A percentile compares a stretch with the other conserved stretches of the same genome.
These are phyloP conservation scores for Callorhinus ursinus DNA, from an alignment of 2,113 vertebrate species.

Conservation along the genomic window DNA sequence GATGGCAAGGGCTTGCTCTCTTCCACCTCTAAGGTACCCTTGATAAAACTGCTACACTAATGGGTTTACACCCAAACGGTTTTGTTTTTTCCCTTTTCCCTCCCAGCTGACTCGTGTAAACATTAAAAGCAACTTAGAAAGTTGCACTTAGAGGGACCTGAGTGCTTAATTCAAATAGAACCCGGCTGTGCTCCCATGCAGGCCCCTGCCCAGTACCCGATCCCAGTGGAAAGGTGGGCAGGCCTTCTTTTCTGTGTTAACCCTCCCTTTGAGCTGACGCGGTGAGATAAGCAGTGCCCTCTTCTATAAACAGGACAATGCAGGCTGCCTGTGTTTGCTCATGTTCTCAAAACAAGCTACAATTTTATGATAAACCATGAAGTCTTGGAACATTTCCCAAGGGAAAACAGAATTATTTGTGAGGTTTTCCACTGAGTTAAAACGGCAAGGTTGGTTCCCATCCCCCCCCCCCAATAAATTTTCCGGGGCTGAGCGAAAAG, in stretches of 20 bases:
- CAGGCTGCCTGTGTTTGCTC: conserved; percentile 33
- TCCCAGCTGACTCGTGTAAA: background rate
- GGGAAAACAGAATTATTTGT: conserved; percentile 1
- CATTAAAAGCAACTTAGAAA: conserved; percentile 1
- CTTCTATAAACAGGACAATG: background rate
- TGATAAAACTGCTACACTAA: background rate
- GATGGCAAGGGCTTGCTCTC: background rate
- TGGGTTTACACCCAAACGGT: background rate
- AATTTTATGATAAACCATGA: background rate
- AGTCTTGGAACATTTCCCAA: background rate
- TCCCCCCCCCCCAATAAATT: background rate
- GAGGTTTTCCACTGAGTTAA: background rate
- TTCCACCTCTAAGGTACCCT: background rate
- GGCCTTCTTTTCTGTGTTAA: background rate
- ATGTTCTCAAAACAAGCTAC: background rate
- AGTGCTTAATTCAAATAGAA: background rate
- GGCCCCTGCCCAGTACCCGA: background rate
- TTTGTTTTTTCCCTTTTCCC: background rate
- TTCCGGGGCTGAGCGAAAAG: background rate
- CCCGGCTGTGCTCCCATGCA: background rate
- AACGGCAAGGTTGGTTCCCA: background rate
- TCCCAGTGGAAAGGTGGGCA: background rate
- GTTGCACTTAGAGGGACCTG: background rate
- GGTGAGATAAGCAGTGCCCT: background rate
- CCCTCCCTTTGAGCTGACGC: background rate